Percentiles rank a stretch among this genome's conserved stretches.
These are phyloP conservation scores for Galeruca laticollis DNA, from an alignment of 2,888 invertebrate genomes.

Conservation along the genomic window DNA sequence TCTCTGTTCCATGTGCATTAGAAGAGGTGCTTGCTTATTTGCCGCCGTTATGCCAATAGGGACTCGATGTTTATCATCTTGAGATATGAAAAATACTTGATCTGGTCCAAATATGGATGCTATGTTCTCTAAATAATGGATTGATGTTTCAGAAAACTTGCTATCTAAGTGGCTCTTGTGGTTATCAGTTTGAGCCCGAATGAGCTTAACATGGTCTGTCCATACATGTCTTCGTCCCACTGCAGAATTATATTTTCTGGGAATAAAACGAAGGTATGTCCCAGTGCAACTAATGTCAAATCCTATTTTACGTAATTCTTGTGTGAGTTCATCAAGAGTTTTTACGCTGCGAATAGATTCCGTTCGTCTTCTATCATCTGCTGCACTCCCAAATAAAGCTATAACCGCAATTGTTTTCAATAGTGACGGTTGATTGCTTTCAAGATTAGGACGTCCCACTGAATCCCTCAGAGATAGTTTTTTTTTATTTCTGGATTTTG, in stretches of 20 bases:
- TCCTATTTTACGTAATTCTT: constrained; percentile 43
- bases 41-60: constrained; percentile 27
- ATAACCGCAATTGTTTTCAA: no score
- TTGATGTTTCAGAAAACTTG: constrained; percentile 46
- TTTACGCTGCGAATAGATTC: no score
- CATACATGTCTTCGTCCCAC: no score
- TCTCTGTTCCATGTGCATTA: no score
- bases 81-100: no score
- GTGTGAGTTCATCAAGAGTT: no score
- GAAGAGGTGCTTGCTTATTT: constrained; percentile 41
- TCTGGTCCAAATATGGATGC: no score
- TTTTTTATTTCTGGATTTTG: constrained; percentile 18
- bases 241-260: constrained; percentile 44
- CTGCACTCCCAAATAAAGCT: constrained; percentile 54
- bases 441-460: no score
- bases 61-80: constrained; percentile 24
- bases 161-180: no score
- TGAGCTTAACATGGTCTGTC: constrained; percentile 37
- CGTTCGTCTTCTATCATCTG: no score
- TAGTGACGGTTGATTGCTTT: constrained; percentile 46
- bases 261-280: constrained; percentile 51
- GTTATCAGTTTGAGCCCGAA: constrained; percentile 36
- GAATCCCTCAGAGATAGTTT: constrained; percentile 5
- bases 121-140: no score
- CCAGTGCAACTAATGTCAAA: constrained; percentile 48